Conservation (phyloP, 2,113 vertebrate genomes). For the Strix aluco region DNA sequence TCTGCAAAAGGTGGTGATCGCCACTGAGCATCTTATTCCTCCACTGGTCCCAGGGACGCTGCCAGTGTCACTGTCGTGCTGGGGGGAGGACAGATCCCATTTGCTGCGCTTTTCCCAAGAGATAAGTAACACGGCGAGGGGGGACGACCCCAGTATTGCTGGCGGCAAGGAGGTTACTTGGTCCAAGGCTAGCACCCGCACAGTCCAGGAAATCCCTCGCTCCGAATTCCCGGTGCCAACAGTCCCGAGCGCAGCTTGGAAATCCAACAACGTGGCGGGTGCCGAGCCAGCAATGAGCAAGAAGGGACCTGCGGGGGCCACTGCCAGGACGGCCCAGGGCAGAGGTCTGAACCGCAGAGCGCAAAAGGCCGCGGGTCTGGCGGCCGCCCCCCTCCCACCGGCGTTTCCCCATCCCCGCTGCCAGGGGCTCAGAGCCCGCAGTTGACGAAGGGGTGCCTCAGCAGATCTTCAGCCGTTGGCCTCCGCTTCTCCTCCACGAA, state of each 20-base stretch:
- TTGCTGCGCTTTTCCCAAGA: background rate
- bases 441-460: conserved; percentile 85
- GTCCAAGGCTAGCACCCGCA: background rate
- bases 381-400: background rate
- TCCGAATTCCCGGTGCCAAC: background rate
- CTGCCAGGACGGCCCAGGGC: background rate
- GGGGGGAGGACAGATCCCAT: background rate
- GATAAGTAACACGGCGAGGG: background rate
- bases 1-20: background rate
- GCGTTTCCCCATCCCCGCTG: background rate
- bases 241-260: background rate
- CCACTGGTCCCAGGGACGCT: background rate
- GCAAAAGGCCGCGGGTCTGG: background rate
- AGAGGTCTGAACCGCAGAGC: background rate
- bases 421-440: conserved; percentile 76
- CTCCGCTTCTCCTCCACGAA: conserved; percentile 91
- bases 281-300: background rate
- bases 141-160: background rate
- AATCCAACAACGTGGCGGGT: background rate
- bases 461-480: conserved; percentile 85
- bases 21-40: background rate
- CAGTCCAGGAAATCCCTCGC: background rate
- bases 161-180: background rate
- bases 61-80: background rate
- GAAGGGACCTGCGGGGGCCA: background rate